Base-by-base conservation (phyloP, 2,797 vertebrate species). In the Brachyalestes nurse region DNA sequence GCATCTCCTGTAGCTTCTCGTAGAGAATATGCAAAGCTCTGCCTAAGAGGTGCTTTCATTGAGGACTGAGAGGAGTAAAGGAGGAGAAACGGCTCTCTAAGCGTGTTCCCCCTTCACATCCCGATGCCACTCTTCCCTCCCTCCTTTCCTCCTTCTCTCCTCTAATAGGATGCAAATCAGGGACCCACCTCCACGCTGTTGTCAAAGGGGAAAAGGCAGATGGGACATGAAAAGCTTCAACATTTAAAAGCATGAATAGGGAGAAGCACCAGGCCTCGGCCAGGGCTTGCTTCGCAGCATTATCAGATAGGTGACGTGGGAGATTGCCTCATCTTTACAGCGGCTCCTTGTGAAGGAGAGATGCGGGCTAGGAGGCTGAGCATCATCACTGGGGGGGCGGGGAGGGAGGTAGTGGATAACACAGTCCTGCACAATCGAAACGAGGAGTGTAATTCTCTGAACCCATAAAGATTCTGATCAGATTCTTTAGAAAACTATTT, bases 1-100 rank as follows among this genome's bases (percentile, higher is more conserved):
- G 87, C 86, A 28, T 38, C 80, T 77, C 70, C 76, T 82, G 90
- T 91, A 90, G 87, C 90, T 91, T 91, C 71, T 89, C 87, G 81
- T 85, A 89, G 87, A 87, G 86, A 92, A 90, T 89, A 92, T 93
- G 92, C 90, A 93, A 94, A 94, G 80, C n/a, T 51, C 82, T 14
- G 78, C 85, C 88, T 90, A 91, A 92, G 91, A 91, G 89, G 85
- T 77, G 79, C 89, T 86, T 83, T 82, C 82, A 78, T 81, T 65
- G 62, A 81, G 75, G 51, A 75, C 78, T 77, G 61, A 87, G 82
- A 79, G 79, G 69, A 83, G 78, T 77, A 84, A 88, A 89, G 77
- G 83, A 85, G 84, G 77, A 87, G 82, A 86, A 78, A 82, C 81
- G 80, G 77, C 80, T 83, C 77, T 87, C 86, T 85, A 84, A 86